These are phyloP conservation scores for Hippoglossus hippoglossus DNA, from an alignment of 2,797 vertebrate species.

Conservation along the genomic window DNA sequence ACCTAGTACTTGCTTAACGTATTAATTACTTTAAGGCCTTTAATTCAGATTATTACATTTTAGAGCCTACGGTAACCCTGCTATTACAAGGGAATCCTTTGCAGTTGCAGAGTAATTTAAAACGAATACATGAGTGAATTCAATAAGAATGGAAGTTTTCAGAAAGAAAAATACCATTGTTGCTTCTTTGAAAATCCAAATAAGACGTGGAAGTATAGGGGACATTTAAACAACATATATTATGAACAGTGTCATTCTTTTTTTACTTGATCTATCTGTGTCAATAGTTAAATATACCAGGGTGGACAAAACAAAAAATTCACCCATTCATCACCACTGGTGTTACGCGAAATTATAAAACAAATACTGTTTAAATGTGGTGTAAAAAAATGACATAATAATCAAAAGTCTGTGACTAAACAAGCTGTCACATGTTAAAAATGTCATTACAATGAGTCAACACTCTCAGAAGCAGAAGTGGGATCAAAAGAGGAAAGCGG, in stretches of 20 bases:
- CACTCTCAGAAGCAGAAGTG: conserved; percentile 65
- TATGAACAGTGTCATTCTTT: neutral
- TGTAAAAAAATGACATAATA: neutral
- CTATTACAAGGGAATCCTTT: too few relatives aligned
- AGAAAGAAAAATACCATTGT: neutral
- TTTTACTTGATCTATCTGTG: neutral
- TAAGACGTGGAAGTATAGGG: neutral
- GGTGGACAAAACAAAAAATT: neutral
- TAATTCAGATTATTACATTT: too few relatives aligned
- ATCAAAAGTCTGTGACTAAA: neutral
- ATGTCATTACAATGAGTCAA: neutral
- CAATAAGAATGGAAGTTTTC: neutral
- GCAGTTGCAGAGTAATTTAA: neutral
- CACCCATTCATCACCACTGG: neutral
- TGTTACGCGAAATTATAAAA: neutral
- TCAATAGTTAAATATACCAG: neutral
- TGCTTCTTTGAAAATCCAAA: neutral
- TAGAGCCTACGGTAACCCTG: too few relatives aligned
- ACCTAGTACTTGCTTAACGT: too few relatives aligned
- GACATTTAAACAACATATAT: neutral
- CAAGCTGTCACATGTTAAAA: conserved; percentile 8
- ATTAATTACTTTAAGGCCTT: too few relatives aligned
- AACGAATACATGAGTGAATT: neutral
- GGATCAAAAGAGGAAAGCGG: conserved; percentile 25
- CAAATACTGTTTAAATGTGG: neutral